Evolutionary conservation across 2,113 vertebrate species (phyloP).

Genomic region (Phodopus roborovskii): DNA sequence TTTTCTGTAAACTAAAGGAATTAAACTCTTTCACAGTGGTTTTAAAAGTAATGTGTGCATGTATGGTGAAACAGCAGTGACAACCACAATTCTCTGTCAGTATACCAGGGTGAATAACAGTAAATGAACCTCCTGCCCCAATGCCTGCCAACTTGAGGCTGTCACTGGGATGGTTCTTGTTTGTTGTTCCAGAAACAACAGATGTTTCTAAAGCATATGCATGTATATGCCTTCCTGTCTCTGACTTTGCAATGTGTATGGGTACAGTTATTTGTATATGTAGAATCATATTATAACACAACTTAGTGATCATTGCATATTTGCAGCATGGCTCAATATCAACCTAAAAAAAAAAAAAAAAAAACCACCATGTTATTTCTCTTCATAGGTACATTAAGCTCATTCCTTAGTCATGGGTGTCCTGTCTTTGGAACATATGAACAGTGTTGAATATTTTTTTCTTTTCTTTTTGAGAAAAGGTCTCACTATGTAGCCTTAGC

Average conservation of each 20-base stretch:
- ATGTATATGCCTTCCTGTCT: not conserved
- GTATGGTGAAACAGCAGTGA: not conserved
- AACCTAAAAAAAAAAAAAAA: not conserved
- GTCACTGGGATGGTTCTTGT: not conserved
- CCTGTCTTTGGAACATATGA: not conserved
- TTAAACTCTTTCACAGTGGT: not conserved
- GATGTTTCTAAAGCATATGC: not conserved
- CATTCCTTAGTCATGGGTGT: not conserved
- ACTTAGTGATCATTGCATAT: not conserved
- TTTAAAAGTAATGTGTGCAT: not conserved
- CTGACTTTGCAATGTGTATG: not conserved
- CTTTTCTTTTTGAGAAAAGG: not conserved
- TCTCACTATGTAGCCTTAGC: not conserved
- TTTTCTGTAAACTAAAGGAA: constrained; percentile 18
- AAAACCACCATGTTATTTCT: not conserved
- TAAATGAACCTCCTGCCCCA: not conserved
- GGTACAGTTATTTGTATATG: not conserved
- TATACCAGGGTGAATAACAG: not conserved
- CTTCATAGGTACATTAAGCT: not conserved
- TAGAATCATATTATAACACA: not conserved
- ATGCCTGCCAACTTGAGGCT: not conserved
- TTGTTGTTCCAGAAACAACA: not conserved
- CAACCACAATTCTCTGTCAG: not conserved
- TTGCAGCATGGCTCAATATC: not conserved
- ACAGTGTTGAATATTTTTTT: not conserved